Conservation (phyloP, 2,113 vertebrate species). For the Tachysurus vachellii region DNA sequence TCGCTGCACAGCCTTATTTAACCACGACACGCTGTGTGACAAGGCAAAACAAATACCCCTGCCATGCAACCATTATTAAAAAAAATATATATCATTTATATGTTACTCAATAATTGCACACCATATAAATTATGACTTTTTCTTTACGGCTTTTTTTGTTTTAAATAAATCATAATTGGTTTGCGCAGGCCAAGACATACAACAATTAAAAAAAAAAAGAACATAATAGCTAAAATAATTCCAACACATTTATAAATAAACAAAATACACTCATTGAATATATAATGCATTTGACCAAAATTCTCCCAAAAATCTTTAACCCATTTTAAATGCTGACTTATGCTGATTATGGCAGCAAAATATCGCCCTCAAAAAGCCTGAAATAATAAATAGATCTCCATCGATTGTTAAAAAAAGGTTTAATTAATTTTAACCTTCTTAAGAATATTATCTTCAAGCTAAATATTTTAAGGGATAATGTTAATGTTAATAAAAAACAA, state of each 20-base stretch:
- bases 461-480: background rate
- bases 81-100: background rate
- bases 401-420: background rate
- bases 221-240: background rate
- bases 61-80: background rate
- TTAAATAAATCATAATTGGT: background rate
- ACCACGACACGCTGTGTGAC: background rate
- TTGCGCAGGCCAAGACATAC: background rate
- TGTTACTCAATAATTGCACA: background rate
- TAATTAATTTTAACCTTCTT: background rate
- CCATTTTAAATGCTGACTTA: no score
- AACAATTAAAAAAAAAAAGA: background rate
- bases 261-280: no score
- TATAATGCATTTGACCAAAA: no score
- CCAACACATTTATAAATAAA: background rate
- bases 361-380: no score
- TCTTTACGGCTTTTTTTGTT: no score
- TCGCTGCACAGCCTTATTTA: background rate
- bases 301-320: no score
- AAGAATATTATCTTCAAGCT: background rate
- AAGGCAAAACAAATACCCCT: background rate
- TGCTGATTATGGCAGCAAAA: no score
- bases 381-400: background rate
- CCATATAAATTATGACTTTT: background rate
- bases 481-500: background rate